Percentiles rank a stretch among this genome's conserved stretches.
Conservation (phyloP, 2,888 invertebrate species). For the Ophion ellenae region DNA sequence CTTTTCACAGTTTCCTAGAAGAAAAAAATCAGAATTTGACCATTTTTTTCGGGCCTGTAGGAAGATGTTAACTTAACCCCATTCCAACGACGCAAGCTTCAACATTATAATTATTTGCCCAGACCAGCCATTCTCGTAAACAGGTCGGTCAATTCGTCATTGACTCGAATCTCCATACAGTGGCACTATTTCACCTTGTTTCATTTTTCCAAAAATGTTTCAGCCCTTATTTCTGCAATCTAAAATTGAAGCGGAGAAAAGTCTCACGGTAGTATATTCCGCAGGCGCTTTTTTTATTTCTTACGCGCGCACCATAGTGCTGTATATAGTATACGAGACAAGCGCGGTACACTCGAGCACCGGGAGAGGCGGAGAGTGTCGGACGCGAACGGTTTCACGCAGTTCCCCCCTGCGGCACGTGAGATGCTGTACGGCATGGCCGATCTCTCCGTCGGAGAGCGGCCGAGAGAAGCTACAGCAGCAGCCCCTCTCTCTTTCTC, state of each 20-base stretch:
- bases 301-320: constrained; percentile 38
- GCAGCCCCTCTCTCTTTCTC: constrained; percentile 40
- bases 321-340: constrained; percentile 61
- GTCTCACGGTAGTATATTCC: constrained; percentile 41
- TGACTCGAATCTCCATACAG: constrained; percentile 1
- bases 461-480: constrained; percentile 52
- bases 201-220: constrained; percentile 2
- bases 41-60: too few relatives aligned
- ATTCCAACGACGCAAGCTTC: background rate
- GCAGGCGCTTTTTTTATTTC: constrained; percentile 43
- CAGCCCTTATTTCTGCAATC: constrained; percentile 13
- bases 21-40: too few relatives aligned
- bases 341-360: constrained; percentile 55
- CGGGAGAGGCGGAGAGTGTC: constrained; percentile 60
- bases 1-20: too few relatives aligned
- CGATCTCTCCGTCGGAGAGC: constrained; percentile 57
- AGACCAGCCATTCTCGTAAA: background rate
- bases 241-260: constrained; percentile 33
- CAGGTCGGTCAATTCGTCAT: constrained; percentile 8
- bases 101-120: background rate
- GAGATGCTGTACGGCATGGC: constrained; percentile 50
- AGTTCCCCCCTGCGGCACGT: constrained; percentile 51
- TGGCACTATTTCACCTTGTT: constrained; percentile 15
- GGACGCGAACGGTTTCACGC: constrained; percentile 62
- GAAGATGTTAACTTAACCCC: background rate